Percentiles rank a stretch among this genome's conserved stretches.
These are phyloP conservation scores for Sus cebifrons DNA, from an alignment of 2,797 vertebrate genomes.

Conservation along the genomic window DNA sequence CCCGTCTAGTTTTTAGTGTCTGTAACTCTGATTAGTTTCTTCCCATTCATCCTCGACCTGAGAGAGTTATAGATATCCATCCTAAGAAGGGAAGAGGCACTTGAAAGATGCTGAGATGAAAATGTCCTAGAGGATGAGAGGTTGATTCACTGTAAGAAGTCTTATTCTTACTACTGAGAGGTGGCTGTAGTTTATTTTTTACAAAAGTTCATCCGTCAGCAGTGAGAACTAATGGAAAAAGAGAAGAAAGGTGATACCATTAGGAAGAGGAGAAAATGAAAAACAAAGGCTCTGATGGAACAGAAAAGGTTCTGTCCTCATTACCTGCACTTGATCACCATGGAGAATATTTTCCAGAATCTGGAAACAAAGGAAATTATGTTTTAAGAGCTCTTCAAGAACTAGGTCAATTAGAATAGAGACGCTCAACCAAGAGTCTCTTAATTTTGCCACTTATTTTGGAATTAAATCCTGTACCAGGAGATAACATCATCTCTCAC, in stretches of 20 bases:
- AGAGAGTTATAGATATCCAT: background rate
- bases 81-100: background rate
- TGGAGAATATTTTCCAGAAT: slow-evolving; percentile 8
- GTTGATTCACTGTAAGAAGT: background rate
- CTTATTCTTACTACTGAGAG: background rate
- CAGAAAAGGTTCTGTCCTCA: background rate
- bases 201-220: background rate
- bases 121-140: background rate
- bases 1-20: background rate
- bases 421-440: background rate
- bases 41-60: background rate
- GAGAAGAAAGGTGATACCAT: background rate
- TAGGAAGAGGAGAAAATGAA: background rate
- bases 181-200: background rate
- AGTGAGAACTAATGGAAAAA: slow-evolving; percentile 5
- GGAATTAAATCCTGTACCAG: background rate
- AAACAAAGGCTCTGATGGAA: background rate
- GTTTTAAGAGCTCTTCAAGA: slow-evolving; percentile 29
- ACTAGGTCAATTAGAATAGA: background rate
- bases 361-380: slow-evolving; percentile 30
- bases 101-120: slow-evolving; percentile 37
- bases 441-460: slow-evolving; percentile 54
- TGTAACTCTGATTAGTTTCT: background rate
- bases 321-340: background rate
- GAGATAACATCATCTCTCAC: background rate